Percentiles rank a stretch among this genome's conserved stretches.
phyloP scores from a whole-genome alignment of 2,888 invertebrate species.

The Bhutanitis thaidina region DNA sequence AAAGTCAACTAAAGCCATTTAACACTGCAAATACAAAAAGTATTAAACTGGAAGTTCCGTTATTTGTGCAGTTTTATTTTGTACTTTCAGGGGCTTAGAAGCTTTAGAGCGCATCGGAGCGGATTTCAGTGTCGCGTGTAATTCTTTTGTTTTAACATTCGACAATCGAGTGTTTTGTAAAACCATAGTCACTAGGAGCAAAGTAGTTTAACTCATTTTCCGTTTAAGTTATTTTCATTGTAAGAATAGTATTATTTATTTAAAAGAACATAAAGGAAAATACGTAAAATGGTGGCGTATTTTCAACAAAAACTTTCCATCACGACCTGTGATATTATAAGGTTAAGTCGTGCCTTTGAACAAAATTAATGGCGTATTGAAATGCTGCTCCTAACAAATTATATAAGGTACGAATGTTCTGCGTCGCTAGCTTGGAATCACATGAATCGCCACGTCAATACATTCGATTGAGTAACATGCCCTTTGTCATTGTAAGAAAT shows the following conservation, averaged over 20 bases:
- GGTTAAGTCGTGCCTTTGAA: too few species aligned
- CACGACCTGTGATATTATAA: too few species aligned
- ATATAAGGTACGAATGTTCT: neutral
- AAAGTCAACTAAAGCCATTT: too few species aligned
- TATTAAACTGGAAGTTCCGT: neutral
- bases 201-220: too few species aligned
- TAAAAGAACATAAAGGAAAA: too few species aligned
- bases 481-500: neutral
- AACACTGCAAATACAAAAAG: neutral
- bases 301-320: too few species aligned
- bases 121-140: neutral
- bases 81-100: slow-evolving; percentile 2
- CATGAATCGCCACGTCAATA: neutral
- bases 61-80: slow-evolving; percentile 8
- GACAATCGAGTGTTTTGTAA: neutral
- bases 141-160: slow-evolving; percentile 12
- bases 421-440: neutral
- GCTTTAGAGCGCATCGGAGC: slow-evolving; percentile 3
- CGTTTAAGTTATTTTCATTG: too few species aligned
- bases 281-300: too few species aligned
- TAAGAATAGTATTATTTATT: too few species aligned
- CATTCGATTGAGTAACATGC: slow-evolving; percentile 1
- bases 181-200: too few species aligned
- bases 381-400: neutral
- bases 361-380: neutral